A percentile compares a stretch with the other conserved stretches of the same genome.
Evolutionary conservation across 2,797 vertebrate species (phyloP).

Genomic region (Vespertilio murinus): DNA sequence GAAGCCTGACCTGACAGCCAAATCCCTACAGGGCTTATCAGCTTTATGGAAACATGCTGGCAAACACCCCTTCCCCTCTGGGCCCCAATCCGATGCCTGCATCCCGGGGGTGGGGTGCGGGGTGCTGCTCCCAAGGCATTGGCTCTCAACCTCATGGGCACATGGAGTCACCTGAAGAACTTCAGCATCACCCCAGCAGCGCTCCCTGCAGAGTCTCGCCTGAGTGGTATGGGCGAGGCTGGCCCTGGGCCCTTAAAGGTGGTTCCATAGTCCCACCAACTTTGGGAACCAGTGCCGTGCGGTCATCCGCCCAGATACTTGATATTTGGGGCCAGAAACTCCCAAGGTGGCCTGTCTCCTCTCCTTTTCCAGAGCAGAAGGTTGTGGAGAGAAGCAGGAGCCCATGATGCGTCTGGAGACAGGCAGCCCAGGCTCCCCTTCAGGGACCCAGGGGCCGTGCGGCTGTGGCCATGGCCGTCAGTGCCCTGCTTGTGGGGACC

Average conservation of each 20-base stretch:
- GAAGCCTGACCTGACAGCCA: neutral
- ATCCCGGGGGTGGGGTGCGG: neutral
- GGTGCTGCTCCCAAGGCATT: no score
- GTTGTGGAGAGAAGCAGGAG: neutral
- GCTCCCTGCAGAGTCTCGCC: neutral
- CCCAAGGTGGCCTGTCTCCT: neutral
- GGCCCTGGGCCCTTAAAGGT: neutral
- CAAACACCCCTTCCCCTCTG: neutral
- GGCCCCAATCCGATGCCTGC: neutral
- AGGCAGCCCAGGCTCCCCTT: neutral
- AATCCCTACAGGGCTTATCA: neutral
- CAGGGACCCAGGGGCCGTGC: neutral
- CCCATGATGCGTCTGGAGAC: rapidly evolving
- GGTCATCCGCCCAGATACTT: no score
- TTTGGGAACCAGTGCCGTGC: neutral
- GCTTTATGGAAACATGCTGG: neutral
- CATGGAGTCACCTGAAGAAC: neutral
- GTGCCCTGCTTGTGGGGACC: neutral
- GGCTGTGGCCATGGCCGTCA: neutral
- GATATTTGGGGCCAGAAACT: neutral
- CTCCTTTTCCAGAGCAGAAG: neutral
- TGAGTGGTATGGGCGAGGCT: no score
- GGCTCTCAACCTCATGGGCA: neutral
- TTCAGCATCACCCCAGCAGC: neutral
- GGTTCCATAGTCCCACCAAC: neutral